Percentiles rank a stretch among this genome's conserved stretches.
Conservation (phyloP, 2,888 invertebrate genomes). For the Metacarcinus magister region DNA sequence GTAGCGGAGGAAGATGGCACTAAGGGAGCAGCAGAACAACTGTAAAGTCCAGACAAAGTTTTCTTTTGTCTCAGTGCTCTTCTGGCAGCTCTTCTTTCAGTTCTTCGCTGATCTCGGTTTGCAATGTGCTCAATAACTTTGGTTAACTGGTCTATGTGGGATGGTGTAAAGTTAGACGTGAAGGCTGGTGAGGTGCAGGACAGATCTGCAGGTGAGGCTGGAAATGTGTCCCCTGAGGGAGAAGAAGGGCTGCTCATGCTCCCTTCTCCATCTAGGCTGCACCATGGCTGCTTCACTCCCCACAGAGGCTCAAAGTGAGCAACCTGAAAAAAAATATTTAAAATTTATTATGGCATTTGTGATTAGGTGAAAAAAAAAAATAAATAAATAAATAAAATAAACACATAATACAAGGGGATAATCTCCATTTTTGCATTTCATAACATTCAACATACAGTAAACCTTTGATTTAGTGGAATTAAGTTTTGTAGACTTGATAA, state of each 20-base stretch:
- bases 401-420: too few species aligned
- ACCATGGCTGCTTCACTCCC: slow-evolving; percentile 81
- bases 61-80: slow-evolving; percentile 71
- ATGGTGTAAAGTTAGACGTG: slow-evolving; percentile 74
- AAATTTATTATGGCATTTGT: background rate
- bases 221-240: slow-evolving; percentile 69
- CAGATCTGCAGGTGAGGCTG: slow-evolving; percentile 74
- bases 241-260: slow-evolving; percentile 76
- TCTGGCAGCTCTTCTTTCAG: slow-evolving; percentile 75
- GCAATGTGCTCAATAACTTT: slow-evolving; percentile 78
- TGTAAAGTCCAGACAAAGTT: slow-evolving; percentile 38
- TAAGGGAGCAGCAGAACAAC: background rate
- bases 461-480: too few species aligned
- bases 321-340: slow-evolving; percentile 65
- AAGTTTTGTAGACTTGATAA: too few species aligned
- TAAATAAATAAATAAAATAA: too few species aligned
- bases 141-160: slow-evolving; percentile 73
- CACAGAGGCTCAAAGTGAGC: slow-evolving; percentile 82
- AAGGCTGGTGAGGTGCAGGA: slow-evolving; percentile 69
- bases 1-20: background rate
- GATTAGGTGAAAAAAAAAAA: background rate
- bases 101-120: slow-evolving; percentile 69
- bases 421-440: too few species aligned
- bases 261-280: slow-evolving; percentile 68
- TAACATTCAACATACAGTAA: too few species aligned